Conservation (phyloP, 2,113 vertebrate genomes). For the Lepus timidus region DNA sequence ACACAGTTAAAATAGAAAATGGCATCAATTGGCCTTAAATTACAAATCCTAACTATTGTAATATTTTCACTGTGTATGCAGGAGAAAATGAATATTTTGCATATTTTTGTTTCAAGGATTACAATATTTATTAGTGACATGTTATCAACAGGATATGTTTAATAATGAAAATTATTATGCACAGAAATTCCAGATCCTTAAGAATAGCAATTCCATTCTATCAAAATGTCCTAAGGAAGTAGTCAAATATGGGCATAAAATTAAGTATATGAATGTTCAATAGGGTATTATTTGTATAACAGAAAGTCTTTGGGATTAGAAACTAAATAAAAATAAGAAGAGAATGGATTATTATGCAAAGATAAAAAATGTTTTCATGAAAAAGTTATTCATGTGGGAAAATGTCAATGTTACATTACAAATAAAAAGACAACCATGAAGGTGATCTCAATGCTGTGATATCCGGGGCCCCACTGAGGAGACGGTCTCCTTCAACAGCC, state of each 20-base stretch:
- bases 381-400: background rate
- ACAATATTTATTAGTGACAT: background rate
- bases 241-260: background rate
- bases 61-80: background rate
- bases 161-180: background rate
- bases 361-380: conserved; percentile 33
- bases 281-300: background rate
- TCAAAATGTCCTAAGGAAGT: background rate
- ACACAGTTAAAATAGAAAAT: conserved; percentile 21
- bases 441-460: background rate
- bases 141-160: background rate
- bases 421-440: background rate
- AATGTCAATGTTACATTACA: background rate
- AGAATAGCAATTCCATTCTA: background rate
- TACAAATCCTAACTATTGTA: background rate
- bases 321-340: conserved; percentile 7
- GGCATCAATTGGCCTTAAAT: background rate
- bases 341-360: background rate
- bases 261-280: background rate
- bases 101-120: conserved; percentile 1
- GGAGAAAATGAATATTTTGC: background rate
- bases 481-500: background rate
- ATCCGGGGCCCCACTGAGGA: background rate
- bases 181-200: background rate
- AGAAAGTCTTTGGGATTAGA: background rate